phyloP scores from a whole-genome alignment of 2,888 invertebrate species.

The Atethmia centrago region DNA sequence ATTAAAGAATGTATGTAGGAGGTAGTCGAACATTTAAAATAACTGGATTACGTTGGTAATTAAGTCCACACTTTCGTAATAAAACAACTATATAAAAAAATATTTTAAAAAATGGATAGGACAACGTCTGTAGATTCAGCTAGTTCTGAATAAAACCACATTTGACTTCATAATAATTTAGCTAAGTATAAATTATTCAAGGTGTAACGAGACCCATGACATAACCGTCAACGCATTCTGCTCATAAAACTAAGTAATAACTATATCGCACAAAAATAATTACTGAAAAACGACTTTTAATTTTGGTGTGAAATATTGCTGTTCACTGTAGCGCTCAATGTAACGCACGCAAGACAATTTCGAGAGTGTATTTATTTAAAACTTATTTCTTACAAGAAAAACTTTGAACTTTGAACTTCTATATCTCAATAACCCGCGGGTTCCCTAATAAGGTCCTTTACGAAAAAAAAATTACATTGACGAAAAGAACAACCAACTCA shows the following conservation, averaged over 20 bases:
- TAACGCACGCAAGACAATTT: no score
- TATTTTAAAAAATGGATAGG: no score
- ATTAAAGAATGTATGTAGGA: conserved; percentile 30
- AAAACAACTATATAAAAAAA: no score
- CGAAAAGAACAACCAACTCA: background rate
- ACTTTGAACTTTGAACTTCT: background rate
- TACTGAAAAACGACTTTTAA: background rate
- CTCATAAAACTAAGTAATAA: no score
- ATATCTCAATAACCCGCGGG: no score
- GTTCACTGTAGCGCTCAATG: background rate
- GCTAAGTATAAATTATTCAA: no score
- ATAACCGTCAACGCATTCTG: background rate
- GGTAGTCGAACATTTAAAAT: conserved; percentile 1
- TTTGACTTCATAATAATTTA: background rate
- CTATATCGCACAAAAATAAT: background rate
- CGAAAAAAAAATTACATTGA: background rate
- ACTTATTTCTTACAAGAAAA: no score
- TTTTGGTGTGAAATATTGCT: background rate
- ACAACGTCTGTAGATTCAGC: no score
- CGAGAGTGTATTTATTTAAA: no score
- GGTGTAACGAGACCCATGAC: no score
- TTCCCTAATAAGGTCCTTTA: background rate
- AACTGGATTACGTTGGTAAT: background rate
- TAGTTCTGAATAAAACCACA: background rate
- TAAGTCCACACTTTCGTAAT: background rate